phyloP scores from a whole-genome alignment of 2,113 vertebrate genomes.

The Acanthochromis polyacanthus region DNA sequence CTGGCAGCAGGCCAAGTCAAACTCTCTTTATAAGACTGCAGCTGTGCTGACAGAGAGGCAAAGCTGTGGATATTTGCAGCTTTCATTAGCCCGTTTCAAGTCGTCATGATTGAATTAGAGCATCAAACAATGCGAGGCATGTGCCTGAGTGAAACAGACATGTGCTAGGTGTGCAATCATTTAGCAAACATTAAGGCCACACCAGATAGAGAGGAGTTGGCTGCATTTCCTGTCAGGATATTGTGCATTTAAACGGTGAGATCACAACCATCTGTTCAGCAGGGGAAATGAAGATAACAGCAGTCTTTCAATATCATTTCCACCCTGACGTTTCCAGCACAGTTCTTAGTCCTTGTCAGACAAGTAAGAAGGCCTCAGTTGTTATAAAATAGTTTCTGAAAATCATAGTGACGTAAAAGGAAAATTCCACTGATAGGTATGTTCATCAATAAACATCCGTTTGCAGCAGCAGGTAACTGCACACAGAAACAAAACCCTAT shows the following conservation, averaged over 20 bases:
- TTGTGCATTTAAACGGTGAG: conserved; percentile 44
- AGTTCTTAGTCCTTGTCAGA: not conserved
- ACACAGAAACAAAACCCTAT: conserved; percentile 9
- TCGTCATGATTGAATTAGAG: conserved; percentile 61
- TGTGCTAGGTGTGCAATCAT: conserved; percentile 66
- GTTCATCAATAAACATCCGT: conserved; percentile 8
- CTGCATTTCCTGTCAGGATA: conserved; percentile 58
- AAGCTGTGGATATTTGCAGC: conserved; percentile 62
- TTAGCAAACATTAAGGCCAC: conserved; percentile 71
- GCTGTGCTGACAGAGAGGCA: conserved; percentile 66
- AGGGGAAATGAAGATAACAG: conserved; percentile 16
- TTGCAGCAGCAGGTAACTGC: not conserved
- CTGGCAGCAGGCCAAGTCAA: conserved; percentile 56
- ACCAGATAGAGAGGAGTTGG: conserved; percentile 32
- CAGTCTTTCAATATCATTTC: not conserved
- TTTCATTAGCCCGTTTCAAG: conserved; percentile 59
- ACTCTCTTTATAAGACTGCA: conserved; percentile 67
- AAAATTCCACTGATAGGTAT: conserved; percentile 45
- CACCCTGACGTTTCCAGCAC: conserved; percentile 4
- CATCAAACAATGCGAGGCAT: conserved; percentile 52
- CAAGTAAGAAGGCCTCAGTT: not conserved
- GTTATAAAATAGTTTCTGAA: conserved; percentile 1
- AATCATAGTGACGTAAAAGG: conserved; percentile 8
- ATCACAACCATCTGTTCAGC: conserved; percentile 46
- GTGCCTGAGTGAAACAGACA: conserved; percentile 60